Evolutionary conservation across 2,113 vertebrate species (phyloP).

Genomic region (Alosa alosa): DNA sequence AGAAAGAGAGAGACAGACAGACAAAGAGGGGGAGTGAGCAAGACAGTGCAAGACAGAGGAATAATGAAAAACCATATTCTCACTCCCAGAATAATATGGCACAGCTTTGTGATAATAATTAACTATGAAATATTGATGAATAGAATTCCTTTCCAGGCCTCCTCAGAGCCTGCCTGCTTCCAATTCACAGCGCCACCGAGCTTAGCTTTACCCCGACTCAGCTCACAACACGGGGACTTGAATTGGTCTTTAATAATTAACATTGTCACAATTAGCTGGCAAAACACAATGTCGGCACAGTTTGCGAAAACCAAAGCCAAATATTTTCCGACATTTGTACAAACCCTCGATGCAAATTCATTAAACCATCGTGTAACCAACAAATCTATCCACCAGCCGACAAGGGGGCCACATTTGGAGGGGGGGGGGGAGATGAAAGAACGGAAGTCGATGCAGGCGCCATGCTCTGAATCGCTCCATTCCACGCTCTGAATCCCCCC

Average conservation of each 20-base stretch:
- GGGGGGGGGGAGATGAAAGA: background rate
- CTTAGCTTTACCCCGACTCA: constrained; percentile 53
- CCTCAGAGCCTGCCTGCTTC: constrained; percentile 49
- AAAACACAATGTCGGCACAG: constrained; percentile 58
- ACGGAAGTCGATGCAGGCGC: background rate
- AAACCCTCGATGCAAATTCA: constrained; percentile 13
- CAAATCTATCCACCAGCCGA: background rate
- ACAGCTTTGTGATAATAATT: constrained; percentile 68
- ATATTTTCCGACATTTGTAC: constrained; percentile 15
- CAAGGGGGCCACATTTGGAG: background rate
- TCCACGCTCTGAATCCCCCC: background rate
- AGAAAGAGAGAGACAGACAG: background rate
- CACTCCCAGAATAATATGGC: constrained; percentile 63
- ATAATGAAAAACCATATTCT: constrained; percentile 20
- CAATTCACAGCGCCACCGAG: constrained; percentile 48
- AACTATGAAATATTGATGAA: constrained; percentile 74
- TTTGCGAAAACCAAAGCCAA: constrained; percentile 54
- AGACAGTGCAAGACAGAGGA: background rate
- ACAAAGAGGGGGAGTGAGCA: background rate
- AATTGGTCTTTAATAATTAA: constrained; percentile 68
- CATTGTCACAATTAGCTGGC: constrained; percentile 67
- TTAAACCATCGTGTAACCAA: background rate
- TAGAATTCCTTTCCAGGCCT: constrained; percentile 62
- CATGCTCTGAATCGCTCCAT: background rate
- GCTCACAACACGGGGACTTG: constrained; percentile 54